Base-by-base conservation (phyloP, 2,888 invertebrate species). In the Drosophila neonasuta region DNA sequence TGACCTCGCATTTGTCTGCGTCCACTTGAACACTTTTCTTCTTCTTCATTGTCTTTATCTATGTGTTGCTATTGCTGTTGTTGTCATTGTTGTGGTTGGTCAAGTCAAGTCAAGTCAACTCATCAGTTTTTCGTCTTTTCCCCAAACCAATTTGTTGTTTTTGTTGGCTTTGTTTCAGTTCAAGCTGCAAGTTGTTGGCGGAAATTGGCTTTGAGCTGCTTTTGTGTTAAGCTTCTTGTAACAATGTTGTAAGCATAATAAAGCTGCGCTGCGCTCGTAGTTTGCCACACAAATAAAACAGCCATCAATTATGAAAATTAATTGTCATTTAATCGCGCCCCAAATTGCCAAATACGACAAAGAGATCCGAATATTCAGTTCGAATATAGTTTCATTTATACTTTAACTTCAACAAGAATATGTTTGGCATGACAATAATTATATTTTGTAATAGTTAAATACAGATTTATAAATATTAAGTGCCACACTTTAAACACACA, bases 1-100 rank as follows among this genome's bases (percentile, higher is more conserved):
- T 76, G 73, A 76, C 79, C 79, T 79, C 77, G 77, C 66, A 71
- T 73, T 68, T 58, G 44, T 78, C 72, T 63, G 57, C 64, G 65
- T 59, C 68, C 55, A 67, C 56, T 65, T 36, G 52, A 45, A 48
- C 68, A 68, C 58, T 67, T 70, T 63, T 76, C 76, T 60, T 57
- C 59, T 45, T 20, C 42, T 17, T n/a, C 36, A 5, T 11, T 20
- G 41, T 36, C 44, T 30, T 34, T 4, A 11, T 4, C 36, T 32
- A 32, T 24, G 24, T 24, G 24, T 24, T 24, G 24, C 24, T 24
- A 5, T 24, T 24, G 24, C 17, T 20, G 17, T 20, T 24, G 24
- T 24, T 24, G 41, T 48, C 48, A 17, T 32, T 44, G n/a, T 36
- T 11, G 24, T 29, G n/a, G 52, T 51, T 51, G 50, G n/a, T 29